A percentile compares a stretch with the other conserved stretches of the same genome.
These are phyloP conservation scores for Pemphigus obesinymphae DNA, from an alignment of 1,140 invertebrate species.

Conservation along the genomic window DNA sequence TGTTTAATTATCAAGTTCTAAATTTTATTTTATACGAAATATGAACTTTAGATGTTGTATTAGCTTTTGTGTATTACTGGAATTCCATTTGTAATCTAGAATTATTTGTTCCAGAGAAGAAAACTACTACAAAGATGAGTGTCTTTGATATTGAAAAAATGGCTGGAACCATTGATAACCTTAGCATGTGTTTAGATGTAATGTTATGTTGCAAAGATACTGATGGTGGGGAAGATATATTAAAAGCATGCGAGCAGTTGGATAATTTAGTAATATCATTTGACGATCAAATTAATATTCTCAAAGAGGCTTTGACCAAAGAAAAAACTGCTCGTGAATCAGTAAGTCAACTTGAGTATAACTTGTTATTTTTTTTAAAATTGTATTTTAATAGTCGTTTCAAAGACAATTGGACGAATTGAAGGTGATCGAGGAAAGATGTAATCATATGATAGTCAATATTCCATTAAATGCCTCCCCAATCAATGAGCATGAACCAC, in stretches of 20 bases:
- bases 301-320: neutral
- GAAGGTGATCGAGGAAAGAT: neutral
- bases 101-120: neutral
- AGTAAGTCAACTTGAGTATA: neutral
- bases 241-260: conserved; percentile 8
- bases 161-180: neutral
- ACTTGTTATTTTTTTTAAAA: neutral
- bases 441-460: conserved; percentile 19
- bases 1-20: no score
- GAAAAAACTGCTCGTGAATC: conserved; percentile 10
- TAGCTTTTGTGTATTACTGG: no score
- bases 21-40: no score
- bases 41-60: no score
- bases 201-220: conserved; percentile 24
- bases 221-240: conserved; percentile 14
- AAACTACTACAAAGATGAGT: neutral
- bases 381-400: conserved; percentile 2
- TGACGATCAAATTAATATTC: conserved; percentile 9
- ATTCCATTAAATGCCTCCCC: neutral
- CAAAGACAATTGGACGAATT: conserved; percentile 15
- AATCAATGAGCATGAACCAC: neutral
- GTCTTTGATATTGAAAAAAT: conserved; percentile 21
- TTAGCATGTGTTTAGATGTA: conserved; percentile 12
- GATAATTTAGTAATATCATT: neutral
- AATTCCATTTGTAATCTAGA: no score